These are phyloP conservation scores for Lamprologus speciosus DNA, from an alignment of 2,113 vertebrate genomes.

Conservation along the genomic window DNA sequence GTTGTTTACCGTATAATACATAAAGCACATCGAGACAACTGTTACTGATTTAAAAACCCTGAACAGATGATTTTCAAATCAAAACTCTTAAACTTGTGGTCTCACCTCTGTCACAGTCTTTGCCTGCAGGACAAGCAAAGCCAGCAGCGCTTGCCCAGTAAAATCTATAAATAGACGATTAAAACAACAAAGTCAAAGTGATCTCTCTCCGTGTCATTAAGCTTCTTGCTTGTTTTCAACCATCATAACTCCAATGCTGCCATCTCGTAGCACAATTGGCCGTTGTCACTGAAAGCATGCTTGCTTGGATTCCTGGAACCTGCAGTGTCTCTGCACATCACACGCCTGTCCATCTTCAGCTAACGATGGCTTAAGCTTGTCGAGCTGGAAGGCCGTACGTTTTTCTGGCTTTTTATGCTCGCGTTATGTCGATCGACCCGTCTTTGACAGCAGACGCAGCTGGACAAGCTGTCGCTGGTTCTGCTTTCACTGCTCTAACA, in stretches of 20 bases:
- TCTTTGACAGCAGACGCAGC: background rate
- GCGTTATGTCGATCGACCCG: fast-evolving
- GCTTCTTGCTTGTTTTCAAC: background rate
- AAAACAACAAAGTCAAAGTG: background rate
- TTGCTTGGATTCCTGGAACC: background rate
- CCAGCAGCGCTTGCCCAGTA: background rate
- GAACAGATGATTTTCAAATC: background rate
- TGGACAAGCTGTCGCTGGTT: background rate
- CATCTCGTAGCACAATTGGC: background rate
- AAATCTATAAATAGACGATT: background rate
- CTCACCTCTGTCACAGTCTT: background rate
- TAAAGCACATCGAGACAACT: background rate
- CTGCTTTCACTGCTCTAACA: background rate
- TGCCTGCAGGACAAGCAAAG: background rate
- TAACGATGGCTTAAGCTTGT: background rate
- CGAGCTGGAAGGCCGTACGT: background rate
- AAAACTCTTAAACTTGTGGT: background rate
- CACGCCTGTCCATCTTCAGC: background rate
- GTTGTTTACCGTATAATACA: background rate
- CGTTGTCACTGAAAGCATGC: background rate
- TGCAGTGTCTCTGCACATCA: background rate
- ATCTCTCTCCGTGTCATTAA: background rate
- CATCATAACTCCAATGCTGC: background rate
- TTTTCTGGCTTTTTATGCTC: background rate
- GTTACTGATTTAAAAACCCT: background rate